Base-by-base conservation (phyloP, 2,113 vertebrate genomes). In the Sapajus apella region DNA sequence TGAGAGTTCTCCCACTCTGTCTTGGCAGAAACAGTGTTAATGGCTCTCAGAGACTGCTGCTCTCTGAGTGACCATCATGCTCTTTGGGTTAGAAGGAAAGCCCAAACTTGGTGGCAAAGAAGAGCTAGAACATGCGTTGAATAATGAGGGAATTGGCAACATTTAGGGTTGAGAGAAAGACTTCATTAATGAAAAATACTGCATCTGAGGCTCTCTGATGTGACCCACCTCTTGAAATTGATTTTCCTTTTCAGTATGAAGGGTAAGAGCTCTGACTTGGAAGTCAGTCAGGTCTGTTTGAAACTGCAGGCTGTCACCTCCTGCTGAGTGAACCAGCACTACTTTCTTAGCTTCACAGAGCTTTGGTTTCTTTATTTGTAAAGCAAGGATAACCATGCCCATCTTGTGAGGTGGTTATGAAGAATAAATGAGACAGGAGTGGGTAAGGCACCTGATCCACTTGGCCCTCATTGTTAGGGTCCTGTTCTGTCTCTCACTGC, bases 51-150 rank as follows among this genome's bases (percentile, higher is more conserved):
- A 52, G 47, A 55, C 32, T 45, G 23, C 52, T 92, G 91, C 64
- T 58, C 4, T 89, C 52, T 84, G 86, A 50, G 9, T 94, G 75
- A 70, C 35, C 45, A 14, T 81, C 35, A 25, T 40, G n/a, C 68
- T 10, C 23, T 64, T 47, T n/a, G 70, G 27, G n/a, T 91, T 91
- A 32, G 61, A 95, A 97, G 58, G 55, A 96, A 91, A 87, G 30
- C 64, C 61, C 80, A 80, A 32, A 75, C 40, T 72, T 85, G 45
- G 70, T 88, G 58, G 85, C 35, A 73, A 23, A 72, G 13, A 58
- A 77, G 58, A 45, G 50, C 66, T 68, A 55, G 82, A 91, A 37
- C 35, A 14, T 52, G 50, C 72, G 9, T 45, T 80, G 82, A 40
- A 30, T 85, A 40, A 35, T 13, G 66, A 87, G 58, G 55, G 52